A percentile compares a stretch with the other conserved stretches of the same genome.
These are phyloP conservation scores for Drosophila neonasuta DNA, from an alignment of 2,888 invertebrate species.

Conservation along the genomic window DNA sequence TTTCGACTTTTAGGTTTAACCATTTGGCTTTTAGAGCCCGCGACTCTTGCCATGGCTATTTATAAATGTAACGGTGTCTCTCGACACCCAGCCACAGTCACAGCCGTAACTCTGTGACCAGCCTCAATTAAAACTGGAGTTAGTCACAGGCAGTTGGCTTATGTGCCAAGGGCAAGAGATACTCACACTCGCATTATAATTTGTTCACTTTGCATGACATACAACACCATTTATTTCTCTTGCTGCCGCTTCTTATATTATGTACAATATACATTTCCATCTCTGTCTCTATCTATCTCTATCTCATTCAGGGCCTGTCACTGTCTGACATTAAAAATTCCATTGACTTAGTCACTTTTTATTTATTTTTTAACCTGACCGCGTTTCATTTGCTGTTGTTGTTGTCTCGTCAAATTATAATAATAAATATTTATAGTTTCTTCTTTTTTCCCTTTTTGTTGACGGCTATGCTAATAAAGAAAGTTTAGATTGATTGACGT, in stretches of 20 bases:
- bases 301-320: conserved; percentile 23
- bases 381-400: conserved; percentile 44
- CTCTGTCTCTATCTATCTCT: conserved; percentile 4
- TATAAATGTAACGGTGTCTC: conserved; percentile 56
- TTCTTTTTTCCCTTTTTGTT: neutral
- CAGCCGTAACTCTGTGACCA: conserved; percentile 2
- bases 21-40: conserved; percentile 36
- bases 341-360: conserved; percentile 59
- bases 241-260: conserved; percentile 10
- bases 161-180: conserved; percentile 70
- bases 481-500: conserved; percentile 55
- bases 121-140: conserved; percentile 54
- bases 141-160: conserved; percentile 69
- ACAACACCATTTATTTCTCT: conserved; percentile 10
- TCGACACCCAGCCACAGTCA: conserved; percentile 7
- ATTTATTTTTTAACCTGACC: conserved; percentile 49
- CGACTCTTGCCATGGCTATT: conserved; percentile 42
- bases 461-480: conserved; percentile 53
- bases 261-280: neutral
- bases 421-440: conserved; percentile 61
- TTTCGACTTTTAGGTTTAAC: conserved; percentile 31
- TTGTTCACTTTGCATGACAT: conserved; percentile 40
- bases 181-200: conserved; percentile 29
- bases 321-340: conserved; percentile 42
- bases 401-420: conserved; percentile 34